These are phyloP conservation scores for Malurus leucopterus DNA, from an alignment of 2,797 vertebrate species.

Conservation along the genomic window DNA sequence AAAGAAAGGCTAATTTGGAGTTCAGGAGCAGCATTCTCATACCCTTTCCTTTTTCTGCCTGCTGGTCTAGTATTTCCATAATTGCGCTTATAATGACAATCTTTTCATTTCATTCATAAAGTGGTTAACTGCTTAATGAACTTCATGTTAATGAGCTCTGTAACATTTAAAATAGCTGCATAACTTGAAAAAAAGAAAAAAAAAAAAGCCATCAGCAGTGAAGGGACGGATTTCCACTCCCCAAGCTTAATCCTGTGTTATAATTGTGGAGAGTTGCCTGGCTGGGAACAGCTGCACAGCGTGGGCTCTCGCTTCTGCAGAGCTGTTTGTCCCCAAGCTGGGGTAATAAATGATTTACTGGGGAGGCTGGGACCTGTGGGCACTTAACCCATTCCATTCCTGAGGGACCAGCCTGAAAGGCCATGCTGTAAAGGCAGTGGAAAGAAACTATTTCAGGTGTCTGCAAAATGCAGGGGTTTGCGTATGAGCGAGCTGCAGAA, in stretches of 20 bases:
- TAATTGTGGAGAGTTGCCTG: slow-evolving; percentile 28
- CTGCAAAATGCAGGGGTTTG: neutral
- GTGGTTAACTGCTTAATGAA: slow-evolving; percentile 36
- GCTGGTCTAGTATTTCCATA: slow-evolving; percentile 38
- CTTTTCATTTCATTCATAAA: slow-evolving; percentile 29
- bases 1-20: neutral
- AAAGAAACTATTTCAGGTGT: neutral
- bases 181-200: neutral
- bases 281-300: slow-evolving; percentile 47
- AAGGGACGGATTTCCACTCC: neutral
- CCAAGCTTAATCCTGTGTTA: neutral
- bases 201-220: neutral
- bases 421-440: neutral
- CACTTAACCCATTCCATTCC: neutral
- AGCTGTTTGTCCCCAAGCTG: slow-evolving; percentile 3
- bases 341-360: slow-evolving; percentile 56
- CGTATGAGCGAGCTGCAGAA: neutral
- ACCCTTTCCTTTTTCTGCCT: slow-evolving; percentile 18
- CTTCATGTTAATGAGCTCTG: slow-evolving; percentile 7
- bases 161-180: slow-evolving; percentile 27
- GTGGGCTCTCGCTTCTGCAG: slow-evolving; percentile 2
- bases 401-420: neutral
- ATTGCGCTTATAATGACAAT: neutral
- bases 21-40: neutral
- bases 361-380: neutral